Base-by-base conservation (phyloP, 2,888 invertebrate species). In the Lycia hirtaria region DNA sequence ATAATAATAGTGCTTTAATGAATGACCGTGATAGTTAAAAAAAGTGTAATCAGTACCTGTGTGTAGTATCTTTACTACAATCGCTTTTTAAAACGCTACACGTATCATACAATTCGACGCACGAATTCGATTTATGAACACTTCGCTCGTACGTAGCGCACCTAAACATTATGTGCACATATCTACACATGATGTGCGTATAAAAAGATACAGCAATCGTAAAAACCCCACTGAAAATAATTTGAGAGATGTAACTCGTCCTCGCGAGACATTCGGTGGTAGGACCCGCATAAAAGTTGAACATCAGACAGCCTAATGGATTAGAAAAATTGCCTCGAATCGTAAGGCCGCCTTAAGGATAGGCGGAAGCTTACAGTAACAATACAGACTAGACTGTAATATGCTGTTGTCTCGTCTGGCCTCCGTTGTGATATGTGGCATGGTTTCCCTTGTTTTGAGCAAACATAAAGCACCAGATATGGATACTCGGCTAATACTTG, bases 181-280 rank as follows among this genome's bases (percentile, higher is more conserved):
- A 84, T 86, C 85, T 87, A 85, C 81, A 80, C 81, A 88, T 87
- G 84, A 91, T 87, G 88, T 83, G 85, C 76, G 83, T 88, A 86
- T 92, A 92, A 92, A 91, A 92, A 90, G 87, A 92, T 90, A 92
- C 83, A 85, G 81, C 89, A 85, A 85, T 87, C 90, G 80, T 92
- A 92, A 92, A 88, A 91, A 80, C 83, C 78, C 82, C 81, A 87
- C 85, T 87, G 87, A 87, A 90, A 91, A 91, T 91, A 89, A 91
- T 91, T 90, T 90, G 87, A 88, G 88, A 83, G 81, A 88, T 85
- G 86, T 85, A 87, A 84, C 77, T 85, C 88, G 87, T 81, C 83
- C 85, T 76, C 82, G 83, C 80, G 88, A 87, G 88, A 89, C 90
- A 86, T 88, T 86, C 86, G 67, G 85, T 83, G 84, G 88, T 90